Base-by-base conservation (phyloP, 2,888 invertebrate species). In the Brenthis ino region DNA sequence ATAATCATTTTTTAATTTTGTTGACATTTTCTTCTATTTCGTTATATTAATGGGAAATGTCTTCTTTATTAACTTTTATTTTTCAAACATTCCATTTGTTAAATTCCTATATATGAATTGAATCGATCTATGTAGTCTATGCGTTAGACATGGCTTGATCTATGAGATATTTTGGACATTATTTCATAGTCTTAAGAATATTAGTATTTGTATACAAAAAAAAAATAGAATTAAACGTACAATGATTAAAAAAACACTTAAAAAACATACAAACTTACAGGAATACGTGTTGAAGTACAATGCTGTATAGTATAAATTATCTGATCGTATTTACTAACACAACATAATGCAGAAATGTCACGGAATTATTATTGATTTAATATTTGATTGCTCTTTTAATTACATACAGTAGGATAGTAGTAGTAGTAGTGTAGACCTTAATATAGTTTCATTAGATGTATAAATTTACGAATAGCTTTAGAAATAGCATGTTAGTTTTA, bases 361-460 rank as follows among this genome's bases (percentile, higher is more conserved):
- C 12, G 37, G 20, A 8, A 14, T 33, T 16, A 16, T 20, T 53
- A 33, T 37, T 53, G 20, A 53, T 53, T 63, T 33, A 63, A 24
- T 57, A 47, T 57, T 43, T 47, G 11, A 63, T 43, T 6, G 20
- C 6, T 53, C 20, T 37, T 51, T 53, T 37, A 61, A 51, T 61
- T 60, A 8, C 8, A 37, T 37, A 8, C 37, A 37, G 37, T 37
- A 37, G 37, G 37, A 37, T 37, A 37, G 8, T 6, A 37, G 16
- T 6, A 37, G 16, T 16, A 16, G 33, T 51, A 51, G 28, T 28
- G 28, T 28, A 28, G 28, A 4, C 28, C 28, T 28, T 28, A 4
- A 28, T 28, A 28, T 28, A 28, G 28, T 28, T 28, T 4, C 28
- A 28, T 28, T 28, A 28, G 28, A 4, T 28, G n/a, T 51, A 51